Evolutionary conservation across 2,888 invertebrate species (phyloP), one percentile per base, ranked within the genome.

Genomic region (Hydropsyche betteni): DNA sequence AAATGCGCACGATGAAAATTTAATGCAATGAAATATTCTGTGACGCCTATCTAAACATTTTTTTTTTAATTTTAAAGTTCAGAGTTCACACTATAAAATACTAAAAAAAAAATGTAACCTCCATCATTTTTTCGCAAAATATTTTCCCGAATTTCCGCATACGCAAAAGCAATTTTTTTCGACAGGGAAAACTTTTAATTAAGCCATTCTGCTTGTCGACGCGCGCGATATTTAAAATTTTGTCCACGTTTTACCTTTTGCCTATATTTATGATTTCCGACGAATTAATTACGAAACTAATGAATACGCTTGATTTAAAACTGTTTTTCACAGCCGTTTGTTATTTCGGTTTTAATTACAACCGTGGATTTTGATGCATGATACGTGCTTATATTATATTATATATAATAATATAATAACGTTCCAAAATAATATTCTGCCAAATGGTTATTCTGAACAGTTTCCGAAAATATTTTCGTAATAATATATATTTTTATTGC

Each of bases 201-300:
- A 14, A 16, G 58, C 58, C 58, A 24, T 58, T 58, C 58, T 8
- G 14, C 58, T 7, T 58, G 58, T 58, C 24, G 24, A 58, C 58
- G 58, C 58, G 58, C 24, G 58, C 16, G 16, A 16, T 58, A 24
- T 58, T 58, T 58, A 24, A 16, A 58, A 44, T 8, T 1, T 10
- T 16, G 58, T 14, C 8, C 58, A n/a, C 53, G 53, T 6, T 53
- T 53, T 53, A 53, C 53, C 53, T 53, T 53, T 24, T 5, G 58
- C 58, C 58, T 16, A 58, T 58, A 16, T 58, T 16, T 58, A 24
- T 53, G n/a, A 8, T 44, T 44, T 10, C 7, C 44, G 16, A 8
- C 58, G 58, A 58, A 58, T 58, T 58, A 58, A 58, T 58, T 58
- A 58, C 58, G 58, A 4, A 16, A 58, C 14, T 6, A 44, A 10